Percentiles rank a stretch among this genome's conserved stretches.
Conservation (phyloP, 2,888 invertebrate species). For the Rhodophaea formosa region DNA sequence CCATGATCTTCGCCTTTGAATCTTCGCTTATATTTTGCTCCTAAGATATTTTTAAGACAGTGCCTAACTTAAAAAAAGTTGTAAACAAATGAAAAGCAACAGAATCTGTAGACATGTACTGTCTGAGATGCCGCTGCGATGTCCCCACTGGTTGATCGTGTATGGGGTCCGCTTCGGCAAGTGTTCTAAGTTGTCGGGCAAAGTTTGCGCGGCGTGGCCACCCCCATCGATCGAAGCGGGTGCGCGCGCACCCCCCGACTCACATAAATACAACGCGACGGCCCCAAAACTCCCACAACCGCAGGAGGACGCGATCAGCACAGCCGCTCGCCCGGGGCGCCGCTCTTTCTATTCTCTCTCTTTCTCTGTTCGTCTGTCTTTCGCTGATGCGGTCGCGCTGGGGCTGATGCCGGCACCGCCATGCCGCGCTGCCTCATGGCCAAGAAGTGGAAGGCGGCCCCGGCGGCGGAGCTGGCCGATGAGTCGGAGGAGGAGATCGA, state of each 20-base stretch:
- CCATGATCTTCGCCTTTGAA: too few species aligned
- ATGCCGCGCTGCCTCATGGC: conserved; percentile 98
- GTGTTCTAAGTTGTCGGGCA: conserved; percentile 64
- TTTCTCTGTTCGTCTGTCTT: conserved; percentile 79
- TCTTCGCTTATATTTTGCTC: too few species aligned
- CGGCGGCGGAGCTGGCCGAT: conserved; percentile 82
- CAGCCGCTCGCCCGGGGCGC: conserved; percentile 78
- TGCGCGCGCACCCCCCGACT: conserved; percentile 68
- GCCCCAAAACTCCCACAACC: conserved; percentile 74
- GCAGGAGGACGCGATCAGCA: conserved; percentile 80
- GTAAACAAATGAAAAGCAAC: conserved; percentile 9
- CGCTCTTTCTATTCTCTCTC: conserved; percentile 78
- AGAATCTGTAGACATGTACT: background rate
- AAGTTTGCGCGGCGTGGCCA: conserved; percentile 61
- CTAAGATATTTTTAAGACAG: too few species aligned
- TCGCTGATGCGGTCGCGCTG: conserved; percentile 78
- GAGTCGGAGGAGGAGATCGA: conserved; percentile 90
- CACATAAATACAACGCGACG: conserved; percentile 73
- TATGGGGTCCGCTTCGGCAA: conserved; percentile 50
- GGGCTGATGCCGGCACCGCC: conserved; percentile 82
- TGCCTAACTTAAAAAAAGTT: background rate
- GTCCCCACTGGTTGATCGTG: conserved; percentile 68
- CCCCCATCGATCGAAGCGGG: conserved; percentile 67
- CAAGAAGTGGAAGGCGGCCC: conserved; percentile 94
- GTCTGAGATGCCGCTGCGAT: conserved; percentile 28